Percentiles rank a stretch among this genome's conserved stretches.
Evolutionary conservation across 2,888 invertebrate species (phyloP).

Genomic region (Lasioglossum vierecki): DNA sequence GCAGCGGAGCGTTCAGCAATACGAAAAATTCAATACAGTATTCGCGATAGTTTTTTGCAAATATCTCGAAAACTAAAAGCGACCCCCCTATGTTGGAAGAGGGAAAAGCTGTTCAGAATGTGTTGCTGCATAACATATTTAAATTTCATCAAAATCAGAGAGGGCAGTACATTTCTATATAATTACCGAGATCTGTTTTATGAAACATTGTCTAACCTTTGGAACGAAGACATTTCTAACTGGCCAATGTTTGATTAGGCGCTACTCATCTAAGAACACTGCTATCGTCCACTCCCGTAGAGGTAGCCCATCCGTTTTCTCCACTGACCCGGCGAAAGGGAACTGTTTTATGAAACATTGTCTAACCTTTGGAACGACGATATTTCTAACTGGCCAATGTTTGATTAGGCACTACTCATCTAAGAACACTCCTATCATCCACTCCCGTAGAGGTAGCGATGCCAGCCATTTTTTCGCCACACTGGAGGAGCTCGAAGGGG

Average conservation of each 20-base stretch:
- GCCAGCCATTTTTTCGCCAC: neutral
- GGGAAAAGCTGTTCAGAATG: too few relatives aligned
- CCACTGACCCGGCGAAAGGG: neutral
- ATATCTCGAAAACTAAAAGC: too few relatives aligned
- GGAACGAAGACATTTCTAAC: neutral
- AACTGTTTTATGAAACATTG: neutral
- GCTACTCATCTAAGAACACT: constrained; percentile 13
- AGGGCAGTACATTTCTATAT: too few relatives aligned
- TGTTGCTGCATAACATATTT: too few relatives aligned
- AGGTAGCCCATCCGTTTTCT: neutral
- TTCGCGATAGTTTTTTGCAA: too few relatives aligned
- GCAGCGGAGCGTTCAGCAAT: too few relatives aligned
- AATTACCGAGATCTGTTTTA: too few relatives aligned
- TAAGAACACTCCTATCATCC: neutral
- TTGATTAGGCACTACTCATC: constrained; percentile 37
- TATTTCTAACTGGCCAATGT: neutral
- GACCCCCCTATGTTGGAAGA: too few relatives aligned
- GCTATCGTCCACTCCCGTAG: neutral
- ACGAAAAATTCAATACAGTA: too few relatives aligned
- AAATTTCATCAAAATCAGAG: too few relatives aligned
- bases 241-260: constrained; percentile 26
- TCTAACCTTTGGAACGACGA: neutral
- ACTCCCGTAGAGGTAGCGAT: neutral
- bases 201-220: neutral
- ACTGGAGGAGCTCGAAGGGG: constrained; percentile 4